Conservation (phyloP, 1,140 invertebrate species). For the Philaenus spumarius region DNA sequence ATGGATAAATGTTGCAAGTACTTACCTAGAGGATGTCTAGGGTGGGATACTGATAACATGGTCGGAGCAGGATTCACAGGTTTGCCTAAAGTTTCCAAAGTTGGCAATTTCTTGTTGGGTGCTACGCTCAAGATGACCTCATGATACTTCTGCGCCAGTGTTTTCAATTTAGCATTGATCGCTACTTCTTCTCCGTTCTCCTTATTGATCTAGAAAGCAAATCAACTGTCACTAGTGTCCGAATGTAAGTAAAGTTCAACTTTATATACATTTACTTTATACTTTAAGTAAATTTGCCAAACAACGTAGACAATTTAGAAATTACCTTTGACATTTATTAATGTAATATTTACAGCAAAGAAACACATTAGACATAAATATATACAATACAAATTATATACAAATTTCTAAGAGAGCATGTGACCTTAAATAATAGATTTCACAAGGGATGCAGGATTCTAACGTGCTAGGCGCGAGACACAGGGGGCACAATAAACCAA, state of each 20-base stretch:
- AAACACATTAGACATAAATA: no score
- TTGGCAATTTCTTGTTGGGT: slow-evolving; percentile 47
- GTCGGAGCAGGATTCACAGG: slow-evolving; percentile 19
- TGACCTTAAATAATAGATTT: no score
- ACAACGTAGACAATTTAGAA: no score
- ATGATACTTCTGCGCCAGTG: slow-evolving; percentile 49
- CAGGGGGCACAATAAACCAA: no score
- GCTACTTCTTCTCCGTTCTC: slow-evolving; percentile 45
- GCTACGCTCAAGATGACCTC: slow-evolving; percentile 48
- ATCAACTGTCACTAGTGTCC: slow-evolving; percentile 1
- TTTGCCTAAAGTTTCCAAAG: slow-evolving; percentile 40
- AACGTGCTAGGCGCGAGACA: no score
- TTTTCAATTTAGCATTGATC: slow-evolving; percentile 41
- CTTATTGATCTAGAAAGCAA: slow-evolving; percentile 46
- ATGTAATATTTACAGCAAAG: no score
- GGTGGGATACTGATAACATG: neutral
- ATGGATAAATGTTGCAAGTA: no score
- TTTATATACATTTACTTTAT: neutral
- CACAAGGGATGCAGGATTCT: no score
- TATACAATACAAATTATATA: no score
- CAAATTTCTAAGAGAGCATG: no score
- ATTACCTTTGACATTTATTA: no score
- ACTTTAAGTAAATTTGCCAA: no score
- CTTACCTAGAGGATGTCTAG: slow-evolving; percentile 15
- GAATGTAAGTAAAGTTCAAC: neutral